Evolutionary conservation across 2,797 vertebrate genomes (phyloP).

Genomic region (Acestrorhynchus altus): DNA sequence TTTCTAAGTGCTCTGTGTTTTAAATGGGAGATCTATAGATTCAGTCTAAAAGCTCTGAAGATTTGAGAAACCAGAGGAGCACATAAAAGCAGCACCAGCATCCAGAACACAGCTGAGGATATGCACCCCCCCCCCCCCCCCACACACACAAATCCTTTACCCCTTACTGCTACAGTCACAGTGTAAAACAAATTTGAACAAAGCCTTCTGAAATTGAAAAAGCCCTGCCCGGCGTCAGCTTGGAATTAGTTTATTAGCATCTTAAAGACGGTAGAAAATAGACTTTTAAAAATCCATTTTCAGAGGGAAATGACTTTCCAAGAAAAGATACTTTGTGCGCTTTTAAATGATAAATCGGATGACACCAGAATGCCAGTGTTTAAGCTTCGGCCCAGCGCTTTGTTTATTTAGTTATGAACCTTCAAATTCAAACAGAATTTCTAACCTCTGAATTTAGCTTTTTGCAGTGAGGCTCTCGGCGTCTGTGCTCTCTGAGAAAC

Average conservation of each 20-base stretch:
- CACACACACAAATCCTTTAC: slow-evolving; percentile 9
- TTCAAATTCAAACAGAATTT: background rate
- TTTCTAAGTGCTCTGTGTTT: background rate
- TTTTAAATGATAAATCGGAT: slow-evolving; percentile 70
- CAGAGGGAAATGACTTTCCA: slow-evolving; percentile 74
- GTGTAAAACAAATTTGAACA: slow-evolving; percentile 78
- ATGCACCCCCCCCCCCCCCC: background rate
- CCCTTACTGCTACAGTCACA: slow-evolving; percentile 58
- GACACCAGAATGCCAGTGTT: slow-evolving; percentile 52
- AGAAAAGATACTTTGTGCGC: slow-evolving; percentile 67
- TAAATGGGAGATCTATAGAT: background rate
- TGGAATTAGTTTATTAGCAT: slow-evolving; percentile 77
- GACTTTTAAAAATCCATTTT: slow-evolving; percentile 75
- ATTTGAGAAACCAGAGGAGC: background rate
- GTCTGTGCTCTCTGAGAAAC: background rate
- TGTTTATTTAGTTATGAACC: slow-evolving; percentile 18
- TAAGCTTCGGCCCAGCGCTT: background rate
- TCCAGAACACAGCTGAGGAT: slow-evolving; percentile 4
- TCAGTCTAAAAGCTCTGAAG: background rate
- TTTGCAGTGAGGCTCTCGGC: background rate
- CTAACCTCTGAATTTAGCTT: background rate
- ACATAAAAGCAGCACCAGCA: background rate
- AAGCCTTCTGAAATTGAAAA: slow-evolving; percentile 72
- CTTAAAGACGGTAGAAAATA: slow-evolving; percentile 73
- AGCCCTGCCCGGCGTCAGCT: slow-evolving; percentile 60